A percentile compares a stretch with the other conserved stretches of the same genome.
Evolutionary conservation across 2,888 invertebrate species (phyloP).

Genomic region (Artemia sinica): DNA sequence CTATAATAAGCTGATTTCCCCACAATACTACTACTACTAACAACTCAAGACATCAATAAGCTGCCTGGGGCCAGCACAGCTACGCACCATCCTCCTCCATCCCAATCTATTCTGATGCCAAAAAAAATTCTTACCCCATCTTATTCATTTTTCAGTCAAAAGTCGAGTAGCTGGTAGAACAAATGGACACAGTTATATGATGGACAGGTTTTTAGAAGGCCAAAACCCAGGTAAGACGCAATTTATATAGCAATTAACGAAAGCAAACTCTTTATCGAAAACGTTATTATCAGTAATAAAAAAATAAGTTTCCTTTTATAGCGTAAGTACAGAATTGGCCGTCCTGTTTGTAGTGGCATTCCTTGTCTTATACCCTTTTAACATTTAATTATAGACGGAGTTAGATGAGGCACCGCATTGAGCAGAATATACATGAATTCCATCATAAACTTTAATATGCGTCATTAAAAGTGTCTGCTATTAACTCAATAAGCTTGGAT

Average conservation of each 20-base stretch:
- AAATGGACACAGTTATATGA: constrained; percentile 13
- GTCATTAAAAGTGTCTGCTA: constrained; percentile 13
- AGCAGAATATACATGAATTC: not conserved
- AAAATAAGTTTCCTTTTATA: no score
- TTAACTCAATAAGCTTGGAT: constrained; percentile 10
- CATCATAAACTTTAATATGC: not conserved
- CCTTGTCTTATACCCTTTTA: no score
- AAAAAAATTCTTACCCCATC: no score
- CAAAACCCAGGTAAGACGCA: constrained; percentile 1
- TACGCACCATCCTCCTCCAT: no score
- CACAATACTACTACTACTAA: no score
- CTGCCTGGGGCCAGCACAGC: no score
- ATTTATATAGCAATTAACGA: not conserved
- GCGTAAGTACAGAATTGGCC: no score
- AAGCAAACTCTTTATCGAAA: not conserved
- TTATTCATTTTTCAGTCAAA: not conserved
- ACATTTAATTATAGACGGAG: not conserved
- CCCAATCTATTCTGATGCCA: no score
- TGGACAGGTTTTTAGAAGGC: constrained; percentile 10
- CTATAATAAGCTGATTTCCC: no score
- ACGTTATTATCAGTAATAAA: no score
- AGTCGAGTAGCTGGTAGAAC: constrained; percentile 2
- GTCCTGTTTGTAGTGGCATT: no score
- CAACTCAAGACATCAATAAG: no score
- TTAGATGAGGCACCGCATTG: not conserved